Evolutionary conservation across 2,113 vertebrate genomes (phyloP), one percentile per base, ranked within the genome.

Genomic region (Ciconia maguari): DNA sequence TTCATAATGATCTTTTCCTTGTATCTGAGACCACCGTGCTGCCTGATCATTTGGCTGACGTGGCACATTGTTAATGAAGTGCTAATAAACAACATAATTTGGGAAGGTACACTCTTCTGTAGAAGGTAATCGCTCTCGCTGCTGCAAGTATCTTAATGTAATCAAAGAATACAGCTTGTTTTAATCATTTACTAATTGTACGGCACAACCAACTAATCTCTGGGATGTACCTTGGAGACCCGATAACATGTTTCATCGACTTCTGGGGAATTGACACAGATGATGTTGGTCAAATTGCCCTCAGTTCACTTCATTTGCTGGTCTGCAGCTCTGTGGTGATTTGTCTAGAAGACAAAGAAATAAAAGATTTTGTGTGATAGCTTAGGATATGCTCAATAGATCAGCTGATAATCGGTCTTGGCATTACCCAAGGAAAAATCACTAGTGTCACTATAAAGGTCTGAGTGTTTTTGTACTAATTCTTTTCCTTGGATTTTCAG

Each of bases 311-410:
- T 92, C 60, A 15, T 69, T 29, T 75, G 60, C 41, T 90, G 48
- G 54, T 72, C 84, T 95, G 68, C 32, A 86, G 84, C 54, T 85
- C 83, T 95, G 58, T 80, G 62, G 26, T 74, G 38, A 91, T 95
- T 83, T 93, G 81, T 96, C 94, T 90, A 81, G 29, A 90, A 98
- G 81, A 94, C n/a, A 97, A 85, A 93, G 89, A 93, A 88, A 94
- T 78, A 83, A 38, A 92, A 75, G 26, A 57, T 32, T 81, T 64
- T 89, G 41, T 74, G 66, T 62, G 69, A 69, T 83, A 80, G 62
- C 48, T 88, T 38, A 64, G 78, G 82, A 46, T 86, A 46, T 32
- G 41, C 24, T 91, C 38, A 95, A 42, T 19, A 81, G 84, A 84
- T 94, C 22, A 90, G 20, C 20, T 14, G 13, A 75, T 87, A 94